Evolutionary conservation across 2,888 invertebrate genomes (phyloP), one percentile per base, ranked within the genome.

Genomic region (Gortyna flavago): DNA sequence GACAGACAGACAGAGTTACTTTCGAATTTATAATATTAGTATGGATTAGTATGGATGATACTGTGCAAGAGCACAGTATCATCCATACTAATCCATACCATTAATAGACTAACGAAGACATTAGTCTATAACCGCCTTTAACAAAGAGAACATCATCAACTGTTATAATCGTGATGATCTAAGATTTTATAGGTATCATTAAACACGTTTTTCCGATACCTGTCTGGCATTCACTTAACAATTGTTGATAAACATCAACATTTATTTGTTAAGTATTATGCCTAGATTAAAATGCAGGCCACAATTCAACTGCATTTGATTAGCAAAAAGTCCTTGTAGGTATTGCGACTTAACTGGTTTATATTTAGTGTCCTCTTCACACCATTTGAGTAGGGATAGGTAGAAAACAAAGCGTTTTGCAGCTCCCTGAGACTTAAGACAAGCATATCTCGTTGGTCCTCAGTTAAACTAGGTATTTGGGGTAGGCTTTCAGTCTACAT

Each of bases 241-340:
- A 61, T 11, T 41, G 21, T 41, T 41, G 32, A n/a, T n/a, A n/a
- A n/a, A n/a, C n/a, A n/a, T n/a, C n/a, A n/a, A n/a, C n/a, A n/a
- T n/a, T n/a, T n/a, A n/a, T n/a, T n/a, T n/a, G n/a, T n/a, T n/a
- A n/a, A 48, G 7, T 44, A 54, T 21, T 66, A 75, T 57, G 64
- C 32, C 48, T 44, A 77, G 35, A 73, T 86, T 74, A 29, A 71
- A 73, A 87, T 88, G 81, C 86, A 67, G 51, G 72, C 61, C 76
- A 54, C 73, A 79, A 21, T 59, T 35, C 41, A 54, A 38, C 11
- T 29, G 59, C 64, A 64, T 77, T 62, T 51, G 72, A 78, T 80
- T 75, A 75, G 66, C 54, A 54, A 38, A 70, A 76, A 65, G 71
- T 62, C 51, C 72, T 84, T 79, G 35, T 57, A 7, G 18, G 18